Evolutionary conservation across 1,140 invertebrate species (phyloP).

Genomic region (Pristionchus pacificus): DNA sequence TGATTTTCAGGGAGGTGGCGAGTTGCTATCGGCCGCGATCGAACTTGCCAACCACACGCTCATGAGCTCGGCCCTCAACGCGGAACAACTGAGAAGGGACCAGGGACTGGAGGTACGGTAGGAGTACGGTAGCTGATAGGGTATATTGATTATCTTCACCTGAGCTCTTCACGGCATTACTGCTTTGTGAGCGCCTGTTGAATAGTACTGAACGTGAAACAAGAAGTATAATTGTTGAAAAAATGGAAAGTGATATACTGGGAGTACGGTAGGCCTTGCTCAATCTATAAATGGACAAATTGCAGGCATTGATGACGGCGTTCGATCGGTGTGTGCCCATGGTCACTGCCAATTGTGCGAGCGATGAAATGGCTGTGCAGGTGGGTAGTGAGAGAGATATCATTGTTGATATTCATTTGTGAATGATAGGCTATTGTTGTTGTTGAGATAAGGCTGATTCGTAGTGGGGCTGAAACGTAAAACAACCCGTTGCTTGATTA

Average conservation of each 20-base stretch:
- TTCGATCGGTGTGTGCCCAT: constrained; percentile 53
- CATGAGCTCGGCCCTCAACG: constrained; percentile 90
- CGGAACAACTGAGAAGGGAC: constrained; percentile 89
- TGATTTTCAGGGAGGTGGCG: constrained; percentile 67
- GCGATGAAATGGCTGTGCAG: constrained; percentile 77
- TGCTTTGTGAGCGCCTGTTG: too few relatives aligned
- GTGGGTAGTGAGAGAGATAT: constrained; percentile 72
- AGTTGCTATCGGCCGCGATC: constrained; percentile 80
- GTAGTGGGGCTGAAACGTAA: too few relatives aligned
- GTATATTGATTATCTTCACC: constrained; percentile 8
- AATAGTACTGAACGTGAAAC: too few relatives aligned
- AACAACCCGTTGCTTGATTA: too few relatives aligned
- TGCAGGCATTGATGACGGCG: constrained; percentile 45
- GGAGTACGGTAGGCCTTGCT: too few relatives aligned
- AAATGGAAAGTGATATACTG: too few relatives aligned
- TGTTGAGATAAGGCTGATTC: too few relatives aligned
- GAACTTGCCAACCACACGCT: constrained; percentile 94
- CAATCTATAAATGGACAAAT: not conserved
- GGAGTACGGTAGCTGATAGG: constrained; percentile 7
- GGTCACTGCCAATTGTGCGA: constrained; percentile 60
- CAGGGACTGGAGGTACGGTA: constrained; percentile 76
- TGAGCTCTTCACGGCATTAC: too few relatives aligned
- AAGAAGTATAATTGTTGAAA: too few relatives aligned
- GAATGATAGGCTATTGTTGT: too few relatives aligned
- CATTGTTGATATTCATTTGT: too few relatives aligned